Base-by-base conservation (phyloP, 1,140 invertebrate species). In the Artemia franciscana region DNA sequence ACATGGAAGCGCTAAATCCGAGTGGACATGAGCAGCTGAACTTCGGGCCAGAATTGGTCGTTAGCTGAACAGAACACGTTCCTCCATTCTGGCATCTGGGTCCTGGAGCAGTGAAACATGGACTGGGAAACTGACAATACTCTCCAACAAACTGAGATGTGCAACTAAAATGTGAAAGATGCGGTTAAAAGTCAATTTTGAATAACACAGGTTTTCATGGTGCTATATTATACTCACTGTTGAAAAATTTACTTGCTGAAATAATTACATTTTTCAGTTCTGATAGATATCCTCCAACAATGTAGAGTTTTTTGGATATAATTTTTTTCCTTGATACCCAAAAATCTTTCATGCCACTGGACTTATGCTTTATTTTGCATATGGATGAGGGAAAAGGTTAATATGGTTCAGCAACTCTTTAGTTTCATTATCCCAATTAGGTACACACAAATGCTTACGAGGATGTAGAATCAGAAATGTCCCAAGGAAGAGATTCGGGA, bases 111-210 rank as follows among this genome's bases (percentile, higher is more conserved):
- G 86, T 89, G 69, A 86, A 80, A 73, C 92, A 97, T 0, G 92
- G 91, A 75, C 95, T 94, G 64, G 81, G 76, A 71, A 91, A 82
- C 70, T 95, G 86, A 71, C 92, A 97, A 75, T 89, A 94, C 72
- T 93, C 88, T 66, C 91, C 91, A 56, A 91, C 86, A 75, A 84
- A 92, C 71, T 84, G 81, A 21, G 85, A 81, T 62, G 88, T 86
- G 73, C 92, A 97, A 70, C 91, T 95, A 83, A 61, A 79, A 86
- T 74, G 74, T 74, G 75, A 74, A 51, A 18, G 21, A 51, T 15
- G 21, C 1, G 39, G 21, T 51, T 1, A 3, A 51, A 51, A 18
- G 39, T 15, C 39, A 15, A 18, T 18, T 15, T 12, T 39, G n/a
- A 7, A 7, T 39, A 7, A 39, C n/a, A n/a, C n/a, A 39, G 7